These are phyloP conservation scores for Steinernema feltiae DNA, from an alignment of 1,140 invertebrate genomes.

Conservation along the genomic window DNA sequence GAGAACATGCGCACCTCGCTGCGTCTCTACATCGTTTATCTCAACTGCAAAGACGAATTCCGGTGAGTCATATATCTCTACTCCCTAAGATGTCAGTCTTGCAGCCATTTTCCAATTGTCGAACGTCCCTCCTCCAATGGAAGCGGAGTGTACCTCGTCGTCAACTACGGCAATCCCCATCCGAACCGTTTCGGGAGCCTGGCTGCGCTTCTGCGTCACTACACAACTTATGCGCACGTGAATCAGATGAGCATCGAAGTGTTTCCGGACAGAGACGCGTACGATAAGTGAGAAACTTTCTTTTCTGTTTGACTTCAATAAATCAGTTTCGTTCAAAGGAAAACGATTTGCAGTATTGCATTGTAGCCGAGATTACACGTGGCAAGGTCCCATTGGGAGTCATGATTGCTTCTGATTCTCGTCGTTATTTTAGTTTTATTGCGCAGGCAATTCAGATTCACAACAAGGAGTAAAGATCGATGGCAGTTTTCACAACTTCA, in stretches of 20 bases:
- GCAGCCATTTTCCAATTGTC: background rate
- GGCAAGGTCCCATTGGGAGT: no score
- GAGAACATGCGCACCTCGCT: background rate
- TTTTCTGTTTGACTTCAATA: no score
- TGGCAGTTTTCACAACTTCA: conserved; percentile 2
- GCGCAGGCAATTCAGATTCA: no score
- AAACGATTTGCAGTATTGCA: no score
- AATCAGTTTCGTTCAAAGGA: background rate
- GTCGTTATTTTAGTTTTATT: no score
- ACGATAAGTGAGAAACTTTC: background rate
- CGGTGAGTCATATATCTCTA: background rate
- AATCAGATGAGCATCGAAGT: background rate
- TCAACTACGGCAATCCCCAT: conserved; percentile 1
- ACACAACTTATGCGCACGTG: background rate
- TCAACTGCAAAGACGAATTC: background rate
- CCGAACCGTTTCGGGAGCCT: background rate
- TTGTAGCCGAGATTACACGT: no score
- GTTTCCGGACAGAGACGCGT: background rate
- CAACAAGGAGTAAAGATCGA: no score
- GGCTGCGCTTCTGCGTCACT: background rate
- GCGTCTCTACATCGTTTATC: conserved; percentile 3
- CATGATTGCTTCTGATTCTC: no score
- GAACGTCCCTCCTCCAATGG: background rate
- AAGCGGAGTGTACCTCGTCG: background rate
- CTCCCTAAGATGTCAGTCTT: background rate